These are phyloP conservation scores for Eonycteris spelaea DNA, from an alignment of 2,113 vertebrate genomes.

Conservation along the genomic window DNA sequence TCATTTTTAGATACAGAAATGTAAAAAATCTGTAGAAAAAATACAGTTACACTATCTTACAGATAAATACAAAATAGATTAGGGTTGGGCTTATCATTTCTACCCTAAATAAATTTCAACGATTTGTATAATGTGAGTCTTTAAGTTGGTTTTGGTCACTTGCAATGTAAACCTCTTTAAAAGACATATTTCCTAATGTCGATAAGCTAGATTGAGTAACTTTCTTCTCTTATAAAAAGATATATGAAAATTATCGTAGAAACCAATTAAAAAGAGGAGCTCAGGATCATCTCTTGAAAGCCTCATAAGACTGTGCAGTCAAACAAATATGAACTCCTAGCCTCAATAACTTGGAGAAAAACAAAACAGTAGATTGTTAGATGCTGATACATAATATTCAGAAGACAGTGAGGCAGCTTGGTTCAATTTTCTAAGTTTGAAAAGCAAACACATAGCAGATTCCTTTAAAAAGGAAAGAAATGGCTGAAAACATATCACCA, in stretches of 20 bases:
- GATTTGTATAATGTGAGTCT: not conserved
- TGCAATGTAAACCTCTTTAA: not conserved
- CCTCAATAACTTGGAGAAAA: not conserved
- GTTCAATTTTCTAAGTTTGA: conserved; percentile 21
- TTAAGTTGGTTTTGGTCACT: conserved; percentile 2
- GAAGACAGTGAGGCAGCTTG: not conserved
- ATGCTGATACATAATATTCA: not conserved
- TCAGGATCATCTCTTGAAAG: not conserved
- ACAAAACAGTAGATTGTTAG: not conserved
- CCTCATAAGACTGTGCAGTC: not conserved
- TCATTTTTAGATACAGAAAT: not conserved
- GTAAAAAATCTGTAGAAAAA: not conserved
- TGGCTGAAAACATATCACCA: not conserved
- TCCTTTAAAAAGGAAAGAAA: not conserved
- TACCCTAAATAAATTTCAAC: conserved; percentile 10
- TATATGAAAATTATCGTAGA: not conserved
- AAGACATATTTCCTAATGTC: not conserved
- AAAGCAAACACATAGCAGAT: not conserved
- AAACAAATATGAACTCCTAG: not conserved
- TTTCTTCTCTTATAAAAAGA: not conserved
- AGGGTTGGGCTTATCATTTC: too few relatives aligned
- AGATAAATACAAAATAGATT: too few relatives aligned
- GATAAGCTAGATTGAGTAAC: not conserved
- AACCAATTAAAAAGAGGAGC: not conserved
- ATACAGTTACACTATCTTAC: not conserved